Conservation (phyloP, 2,113 vertebrate species). For the Tenebrosternarchus preto region DNA sequence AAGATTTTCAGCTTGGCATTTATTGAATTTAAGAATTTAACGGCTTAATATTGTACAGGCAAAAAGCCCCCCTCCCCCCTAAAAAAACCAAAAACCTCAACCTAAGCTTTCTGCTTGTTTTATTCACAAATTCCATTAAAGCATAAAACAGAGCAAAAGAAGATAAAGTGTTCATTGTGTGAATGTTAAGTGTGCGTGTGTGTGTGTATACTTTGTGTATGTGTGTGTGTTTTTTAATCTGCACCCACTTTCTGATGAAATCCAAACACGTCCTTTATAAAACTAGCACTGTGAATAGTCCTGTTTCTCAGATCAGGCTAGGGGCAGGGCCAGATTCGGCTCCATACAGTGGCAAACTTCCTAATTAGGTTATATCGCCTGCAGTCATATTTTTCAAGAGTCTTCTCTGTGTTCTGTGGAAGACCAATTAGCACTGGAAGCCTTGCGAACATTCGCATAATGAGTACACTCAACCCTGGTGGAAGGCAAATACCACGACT, state of each 20-base stretch:
- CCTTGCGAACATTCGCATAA: conserved; percentile 64
- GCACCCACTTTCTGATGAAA: conserved; percentile 37
- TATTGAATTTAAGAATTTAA: conserved; percentile 44
- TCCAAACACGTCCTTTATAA: conserved; percentile 44
- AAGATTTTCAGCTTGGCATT: conserved; percentile 58
- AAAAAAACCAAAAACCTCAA: conserved; percentile 42
- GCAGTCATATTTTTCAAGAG: conserved; percentile 66
- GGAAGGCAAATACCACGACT: conserved; percentile 67
- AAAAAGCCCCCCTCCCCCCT: background rate
- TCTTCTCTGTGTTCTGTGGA: conserved; percentile 64
- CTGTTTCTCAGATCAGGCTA: conserved; percentile 56
- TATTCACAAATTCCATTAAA: conserved; percentile 55
- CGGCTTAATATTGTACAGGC: conserved; percentile 24
- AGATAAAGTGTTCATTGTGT: conserved; percentile 17
- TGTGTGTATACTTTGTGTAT: conserved; percentile 19
- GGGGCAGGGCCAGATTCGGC: conserved; percentile 56
- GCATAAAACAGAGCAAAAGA: conserved; percentile 42
- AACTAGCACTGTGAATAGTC: conserved; percentile 33
- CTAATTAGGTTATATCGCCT: conserved; percentile 70
- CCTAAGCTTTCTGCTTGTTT: conserved; percentile 47
- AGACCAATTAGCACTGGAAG: conserved; percentile 67
- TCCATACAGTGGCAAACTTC: conserved; percentile 63
- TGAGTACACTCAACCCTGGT: conserved; percentile 64
- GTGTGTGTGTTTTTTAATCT: conserved; percentile 11
- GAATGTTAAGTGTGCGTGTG: conserved; percentile 6